Evolutionary conservation across 2,797 vertebrate genomes (phyloP), one percentile per base, ranked within the genome.

Genomic region (Alcedo quadribrachys): DNA sequence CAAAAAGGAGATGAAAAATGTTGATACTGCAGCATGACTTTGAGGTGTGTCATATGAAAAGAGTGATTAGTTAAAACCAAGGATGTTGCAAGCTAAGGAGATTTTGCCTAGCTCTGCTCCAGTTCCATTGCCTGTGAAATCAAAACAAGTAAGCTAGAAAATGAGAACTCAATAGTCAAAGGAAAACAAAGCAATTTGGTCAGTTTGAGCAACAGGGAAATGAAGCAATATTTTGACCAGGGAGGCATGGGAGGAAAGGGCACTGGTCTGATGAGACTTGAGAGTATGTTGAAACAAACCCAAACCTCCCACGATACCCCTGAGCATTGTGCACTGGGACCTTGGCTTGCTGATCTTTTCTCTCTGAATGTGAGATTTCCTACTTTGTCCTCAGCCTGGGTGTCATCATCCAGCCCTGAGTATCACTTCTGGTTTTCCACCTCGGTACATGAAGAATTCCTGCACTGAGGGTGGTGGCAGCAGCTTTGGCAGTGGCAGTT

Each of bases 221-320:
- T 93, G 11, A 89, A 91, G 86, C 85, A 89, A 89, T 92, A 76
- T 81, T 92, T 96, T 85, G 51, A 40, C 51, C 58, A 60, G 8
- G 20, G 28, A 79, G 60, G 70, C 82, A 79, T 30, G 18, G 35
- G 91, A 69, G 60, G 60, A 92, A 88, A 92, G 55, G 87, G 62
- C 58, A 83, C 13, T 84, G 42, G 33, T 82, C 68, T 74, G 65
- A 68, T 74, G 65, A 68, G 63, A 40, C 75, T 54, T 46, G 65
- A 53, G n/a, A 88, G 12, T 33, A 33, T 77, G 68, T 84, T 2
- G 20, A 82, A 95, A 86, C 40, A 83, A 92, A 85, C 51, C 71
- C 61, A 78, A 61, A 74, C 22, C 11, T 86, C 45, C 61, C 45
- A 20, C 28, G 40, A 65, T 27, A 66, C 46, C 43, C 32, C 48